Conservation (phyloP, 1,140 invertebrate genomes). For the Tigriopus japonicus region DNA sequence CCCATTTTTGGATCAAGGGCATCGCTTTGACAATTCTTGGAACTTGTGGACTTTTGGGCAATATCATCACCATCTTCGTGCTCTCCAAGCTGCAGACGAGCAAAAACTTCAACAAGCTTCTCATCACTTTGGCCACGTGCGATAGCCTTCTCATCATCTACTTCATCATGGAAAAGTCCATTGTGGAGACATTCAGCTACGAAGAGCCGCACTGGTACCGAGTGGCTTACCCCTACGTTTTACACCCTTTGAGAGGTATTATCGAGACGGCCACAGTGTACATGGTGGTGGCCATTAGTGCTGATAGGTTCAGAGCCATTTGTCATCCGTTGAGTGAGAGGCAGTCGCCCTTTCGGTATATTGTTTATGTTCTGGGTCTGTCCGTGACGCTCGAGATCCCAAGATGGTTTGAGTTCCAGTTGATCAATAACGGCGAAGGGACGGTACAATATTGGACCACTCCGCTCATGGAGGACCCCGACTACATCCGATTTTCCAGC, state of each 20-base stretch:
- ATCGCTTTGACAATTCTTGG: no score
- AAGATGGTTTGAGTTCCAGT: background rate
- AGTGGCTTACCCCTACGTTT: background rate
- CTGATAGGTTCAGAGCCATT: slow-evolving; percentile 5
- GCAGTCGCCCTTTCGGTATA: background rate
- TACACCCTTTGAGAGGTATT: slow-evolving; percentile 1
- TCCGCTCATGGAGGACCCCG: slow-evolving; percentile 3
- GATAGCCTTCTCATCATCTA: slow-evolving; percentile 6
- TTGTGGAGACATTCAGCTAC: background rate
- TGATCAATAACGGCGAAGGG: background rate
- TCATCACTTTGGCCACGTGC: background rate
- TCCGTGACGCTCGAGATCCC: slow-evolving; percentile 4
- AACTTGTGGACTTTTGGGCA: no score
- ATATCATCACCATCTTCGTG: no score
- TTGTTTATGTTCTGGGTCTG: background rate
- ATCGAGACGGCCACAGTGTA: slow-evolving; percentile 4
- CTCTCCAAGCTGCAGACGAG: no score
- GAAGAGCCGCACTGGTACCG: slow-evolving; percentile 5
- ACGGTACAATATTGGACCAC: slow-evolving; percentile 5
- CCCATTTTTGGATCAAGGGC: no score
- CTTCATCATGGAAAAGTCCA: slow-evolving; percentile 7
- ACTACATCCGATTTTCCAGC: background rate
- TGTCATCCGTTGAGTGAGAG: slow-evolving; percentile 9
- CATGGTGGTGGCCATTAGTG: slow-evolving; percentile 5
- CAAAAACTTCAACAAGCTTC: no score